phyloP scores from a whole-genome alignment of 2,113 vertebrate genomes.

The Corvus moneduloides region DNA sequence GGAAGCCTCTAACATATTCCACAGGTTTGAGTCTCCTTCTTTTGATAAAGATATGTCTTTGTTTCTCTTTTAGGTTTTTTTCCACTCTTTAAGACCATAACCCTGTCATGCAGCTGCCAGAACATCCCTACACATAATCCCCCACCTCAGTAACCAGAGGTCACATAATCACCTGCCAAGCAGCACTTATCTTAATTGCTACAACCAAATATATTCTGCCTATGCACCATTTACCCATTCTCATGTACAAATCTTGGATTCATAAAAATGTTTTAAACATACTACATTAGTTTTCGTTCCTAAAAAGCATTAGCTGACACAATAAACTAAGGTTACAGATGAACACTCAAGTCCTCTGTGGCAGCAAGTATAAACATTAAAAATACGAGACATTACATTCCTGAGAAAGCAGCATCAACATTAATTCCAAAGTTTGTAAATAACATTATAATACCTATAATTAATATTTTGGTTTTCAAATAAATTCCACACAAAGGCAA shows the following conservation, averaged over 20 bases:
- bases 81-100: background rate
- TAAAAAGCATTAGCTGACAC: background rate
- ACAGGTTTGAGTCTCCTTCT: background rate
- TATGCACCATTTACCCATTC: background rate
- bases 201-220: background rate
- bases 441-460: background rate
- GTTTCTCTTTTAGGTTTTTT: background rate
- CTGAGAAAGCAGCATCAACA: background rate
- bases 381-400: background rate
- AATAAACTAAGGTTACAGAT: background rate
- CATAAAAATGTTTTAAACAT: background rate
- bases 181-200: background rate
- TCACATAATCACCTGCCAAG: background rate
- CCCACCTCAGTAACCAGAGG: background rate
- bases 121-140: background rate
- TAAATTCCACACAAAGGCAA: background rate
- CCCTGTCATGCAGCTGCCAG: background rate
- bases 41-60: background rate
- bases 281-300: background rate
- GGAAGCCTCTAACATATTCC: background rate
- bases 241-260: background rate
- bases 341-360: background rate
- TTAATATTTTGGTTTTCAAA: background rate
- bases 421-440: background rate
- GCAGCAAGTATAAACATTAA: background rate